These are phyloP conservation scores for Cerastis rubricosa DNA, from an alignment of 2,888 invertebrate species.

Conservation along the genomic window DNA sequence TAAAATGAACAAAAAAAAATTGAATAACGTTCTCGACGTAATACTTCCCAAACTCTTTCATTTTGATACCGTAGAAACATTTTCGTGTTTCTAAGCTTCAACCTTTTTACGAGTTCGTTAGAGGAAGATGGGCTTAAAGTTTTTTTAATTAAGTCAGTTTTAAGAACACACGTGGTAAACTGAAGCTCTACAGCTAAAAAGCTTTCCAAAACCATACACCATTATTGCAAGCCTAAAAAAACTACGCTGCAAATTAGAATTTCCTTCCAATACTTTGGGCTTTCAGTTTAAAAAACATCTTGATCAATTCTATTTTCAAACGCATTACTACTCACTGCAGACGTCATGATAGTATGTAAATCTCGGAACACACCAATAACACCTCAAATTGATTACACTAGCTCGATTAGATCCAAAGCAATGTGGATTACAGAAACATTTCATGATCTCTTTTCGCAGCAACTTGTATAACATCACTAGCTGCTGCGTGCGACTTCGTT, in stretches of 20 bases:
- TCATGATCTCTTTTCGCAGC: background rate
- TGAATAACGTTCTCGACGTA: background rate
- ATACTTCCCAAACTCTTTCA: constrained; percentile 1
- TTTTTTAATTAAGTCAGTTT: background rate
- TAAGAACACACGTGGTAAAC: background rate
- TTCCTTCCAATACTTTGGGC: background rate
- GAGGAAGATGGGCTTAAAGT: background rate
- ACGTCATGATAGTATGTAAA: constrained; percentile 30
- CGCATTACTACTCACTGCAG: constrained; percentile 17
- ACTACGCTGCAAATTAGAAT: background rate
- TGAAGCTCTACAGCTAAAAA: background rate
- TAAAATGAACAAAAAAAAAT: background rate
- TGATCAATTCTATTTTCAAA: constrained; percentile 35
- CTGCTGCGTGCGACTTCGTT: too few species aligned
- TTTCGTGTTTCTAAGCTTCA: background rate
- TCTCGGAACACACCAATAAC: constrained; percentile 41
- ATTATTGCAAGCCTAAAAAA: background rate
- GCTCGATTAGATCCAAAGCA: constrained; percentile 1
- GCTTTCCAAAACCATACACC: background rate
- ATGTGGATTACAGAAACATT: constrained; percentile 32
- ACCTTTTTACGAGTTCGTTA: constrained; percentile 12
- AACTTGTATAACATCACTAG: background rate
- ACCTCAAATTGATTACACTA: constrained; percentile 31
- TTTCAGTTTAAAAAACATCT: constrained; percentile 22
- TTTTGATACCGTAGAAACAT: constrained; percentile 3